Evolutionary conservation across 2,797 vertebrate genomes (phyloP), one percentile per base, ranked within the genome.

Genomic region (Anguilla megastoma): DNA sequence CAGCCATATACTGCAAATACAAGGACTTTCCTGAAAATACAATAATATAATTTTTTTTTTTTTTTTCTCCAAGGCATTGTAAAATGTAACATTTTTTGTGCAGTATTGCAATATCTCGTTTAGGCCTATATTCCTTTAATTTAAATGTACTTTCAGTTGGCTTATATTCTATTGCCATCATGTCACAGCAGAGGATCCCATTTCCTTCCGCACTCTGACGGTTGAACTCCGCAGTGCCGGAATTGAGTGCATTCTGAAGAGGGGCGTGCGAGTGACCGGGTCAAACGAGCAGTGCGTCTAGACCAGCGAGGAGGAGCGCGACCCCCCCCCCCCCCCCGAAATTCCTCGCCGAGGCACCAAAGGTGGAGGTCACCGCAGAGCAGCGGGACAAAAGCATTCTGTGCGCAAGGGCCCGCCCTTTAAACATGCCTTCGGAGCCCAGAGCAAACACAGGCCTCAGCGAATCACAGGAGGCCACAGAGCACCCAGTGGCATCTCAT

Each of bases 361-460:
- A 36, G 85, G 50, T 83, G 18, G 79, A 76, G 71, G 60, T 86
- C 33, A 48, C 24, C 58, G 88, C 86, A 86, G 84, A 84, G 36
- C 88, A 86, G 36, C 30, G 18, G 52, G 36, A 60, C 27, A 86
- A n/a, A 83, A 24, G 8, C 45, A 9, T 83, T 83, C 79, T 24
- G 79, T 50, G 3, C 9, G 9, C 27, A 12, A 27, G n/a, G 66
- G 66, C 66, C n/a, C 66, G 7, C 66, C 66, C 66, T 30, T 2
- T 27, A n/a, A n/a, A 24, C 21, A n/a, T 21, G 24, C 79, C 48
- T 50, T n/a, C n/a, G 41, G 48, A 50, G 79, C 79, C 18, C 79
- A 50, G 48, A n/a, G 79, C 48, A 83, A 24, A 83, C 79, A 83
- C 45, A 6, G 76, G 3, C 33, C 14, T 3, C 27, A 3, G 30